Evolutionary conservation across 2,113 vertebrate species (phyloP).

Genomic region (Sapayoa aenigma): DNA sequence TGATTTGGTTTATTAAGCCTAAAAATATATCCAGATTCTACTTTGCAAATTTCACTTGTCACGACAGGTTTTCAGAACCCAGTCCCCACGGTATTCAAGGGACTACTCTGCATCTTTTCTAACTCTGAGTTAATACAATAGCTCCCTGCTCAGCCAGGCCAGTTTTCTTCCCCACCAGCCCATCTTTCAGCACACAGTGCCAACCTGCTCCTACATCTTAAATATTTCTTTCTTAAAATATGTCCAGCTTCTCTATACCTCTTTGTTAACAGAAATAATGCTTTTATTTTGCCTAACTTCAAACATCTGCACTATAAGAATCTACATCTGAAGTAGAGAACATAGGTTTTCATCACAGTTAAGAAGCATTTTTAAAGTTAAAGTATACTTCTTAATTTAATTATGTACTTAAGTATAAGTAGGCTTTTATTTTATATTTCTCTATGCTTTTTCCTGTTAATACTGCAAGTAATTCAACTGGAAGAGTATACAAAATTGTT

Average conservation of each 20-base stretch:
- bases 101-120: too few relatives aligned
- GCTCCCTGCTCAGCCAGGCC: fast-evolving
- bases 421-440: neutral
- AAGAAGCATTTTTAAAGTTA: neutral
- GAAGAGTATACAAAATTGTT: neutral
- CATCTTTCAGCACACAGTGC: neutral
- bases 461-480: neutral
- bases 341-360: neutral
- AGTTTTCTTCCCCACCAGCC: neutral
- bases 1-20: too few relatives aligned
- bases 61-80: too few relatives aligned
- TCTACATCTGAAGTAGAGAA: neutral
- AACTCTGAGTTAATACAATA: neutral
- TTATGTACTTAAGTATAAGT: neutral
- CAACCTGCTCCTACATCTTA: fast-evolving
- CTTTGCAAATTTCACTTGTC: too few relatives aligned
- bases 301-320: neutral
- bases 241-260: neutral
- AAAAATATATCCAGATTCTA: too few relatives aligned
- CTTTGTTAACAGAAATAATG: neutral
- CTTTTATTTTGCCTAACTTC: neutral
- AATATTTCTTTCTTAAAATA: neutral
- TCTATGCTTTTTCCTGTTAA: neutral
- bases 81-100: too few relatives aligned
- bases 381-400: neutral